These are phyloP conservation scores for Anomalospiza imberbis DNA, from an alignment of 2,797 vertebrate genomes.

Conservation along the genomic window DNA sequence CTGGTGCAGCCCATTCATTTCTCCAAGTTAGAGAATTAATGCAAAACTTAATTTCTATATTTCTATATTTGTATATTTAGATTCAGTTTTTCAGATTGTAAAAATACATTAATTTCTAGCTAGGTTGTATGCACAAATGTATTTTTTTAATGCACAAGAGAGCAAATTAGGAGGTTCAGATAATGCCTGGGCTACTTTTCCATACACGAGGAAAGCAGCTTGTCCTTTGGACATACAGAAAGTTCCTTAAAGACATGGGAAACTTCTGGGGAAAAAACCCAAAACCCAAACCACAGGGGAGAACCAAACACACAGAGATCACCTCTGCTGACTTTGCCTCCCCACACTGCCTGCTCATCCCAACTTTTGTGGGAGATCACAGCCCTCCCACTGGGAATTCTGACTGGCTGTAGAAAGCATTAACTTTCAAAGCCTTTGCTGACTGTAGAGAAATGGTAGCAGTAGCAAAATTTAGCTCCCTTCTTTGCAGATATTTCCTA, in stretches of 20 bases:
- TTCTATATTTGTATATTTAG: background rate
- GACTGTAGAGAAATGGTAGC: background rate
- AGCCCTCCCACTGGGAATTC: background rate
- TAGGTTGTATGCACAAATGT: background rate
- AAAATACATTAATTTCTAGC: background rate
- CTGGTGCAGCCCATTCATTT: background rate
- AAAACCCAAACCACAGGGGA: background rate
- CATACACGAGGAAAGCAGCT: background rate
- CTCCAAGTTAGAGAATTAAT: background rate
- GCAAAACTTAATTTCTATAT: background rate
- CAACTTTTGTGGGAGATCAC: background rate
- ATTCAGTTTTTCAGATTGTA: background rate
- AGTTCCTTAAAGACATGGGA: background rate
- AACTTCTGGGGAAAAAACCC: background rate
- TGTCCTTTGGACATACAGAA: background rate
- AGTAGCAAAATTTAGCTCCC: background rate
- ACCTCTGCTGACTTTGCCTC: background rate
- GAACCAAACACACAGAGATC: background rate
- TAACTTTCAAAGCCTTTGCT: constrained; percentile 18
- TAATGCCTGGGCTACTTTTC: background rate
- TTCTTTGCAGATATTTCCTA: constrained; percentile 13
- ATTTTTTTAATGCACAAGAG: background rate
- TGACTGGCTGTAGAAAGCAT: background rate
- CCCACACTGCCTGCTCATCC: background rate
- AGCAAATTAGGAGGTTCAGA: background rate